These are phyloP conservation scores for Chesias legatella DNA, from an alignment of 2,888 invertebrate genomes.

Conservation along the genomic window DNA sequence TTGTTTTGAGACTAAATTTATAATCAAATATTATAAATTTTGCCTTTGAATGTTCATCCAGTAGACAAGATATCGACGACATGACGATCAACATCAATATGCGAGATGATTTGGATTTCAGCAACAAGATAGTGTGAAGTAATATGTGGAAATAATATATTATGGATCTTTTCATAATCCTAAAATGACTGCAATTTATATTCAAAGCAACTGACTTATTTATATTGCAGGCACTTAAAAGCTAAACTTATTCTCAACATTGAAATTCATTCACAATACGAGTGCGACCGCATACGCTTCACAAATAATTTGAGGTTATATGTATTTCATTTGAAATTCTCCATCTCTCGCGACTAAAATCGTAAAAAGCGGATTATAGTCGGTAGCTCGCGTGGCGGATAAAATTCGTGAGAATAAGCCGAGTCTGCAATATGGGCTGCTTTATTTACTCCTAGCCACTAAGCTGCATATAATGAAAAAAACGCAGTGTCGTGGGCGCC, in stretches of 20 bases:
- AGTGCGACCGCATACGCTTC: slow-evolving; percentile 51
- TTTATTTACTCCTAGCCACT: slow-evolving; percentile 75
- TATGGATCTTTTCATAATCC: neutral
- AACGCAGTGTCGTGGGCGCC: slow-evolving; percentile 76
- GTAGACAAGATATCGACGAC: no score
- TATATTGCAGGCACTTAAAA: slow-evolving; percentile 13
- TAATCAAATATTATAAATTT: no score
- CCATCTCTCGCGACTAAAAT: slow-evolving; percentile 66
- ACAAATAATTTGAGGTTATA: slow-evolving; percentile 71
- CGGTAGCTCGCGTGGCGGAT: slow-evolving; percentile 60
- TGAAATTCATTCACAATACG: slow-evolving; percentile 59
- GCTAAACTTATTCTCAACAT: slow-evolving; percentile 25
- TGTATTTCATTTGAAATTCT: slow-evolving; percentile 77
- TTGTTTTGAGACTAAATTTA: neutral
- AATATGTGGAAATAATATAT: no score
- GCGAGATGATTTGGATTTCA: no score
- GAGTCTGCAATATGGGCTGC: slow-evolving; percentile 73
- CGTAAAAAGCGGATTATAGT: slow-evolving; percentile 79
- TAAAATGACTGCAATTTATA: neutral
- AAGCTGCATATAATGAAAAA: slow-evolving; percentile 81
- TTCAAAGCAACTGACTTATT: slow-evolving; percentile 10
- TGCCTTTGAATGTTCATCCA: no score
- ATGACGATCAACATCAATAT: no score
- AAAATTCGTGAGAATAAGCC: slow-evolving; percentile 72
- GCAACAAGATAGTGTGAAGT: no score